Base-by-base conservation (phyloP, 2,113 vertebrate species). In the Numida meleagris region DNA sequence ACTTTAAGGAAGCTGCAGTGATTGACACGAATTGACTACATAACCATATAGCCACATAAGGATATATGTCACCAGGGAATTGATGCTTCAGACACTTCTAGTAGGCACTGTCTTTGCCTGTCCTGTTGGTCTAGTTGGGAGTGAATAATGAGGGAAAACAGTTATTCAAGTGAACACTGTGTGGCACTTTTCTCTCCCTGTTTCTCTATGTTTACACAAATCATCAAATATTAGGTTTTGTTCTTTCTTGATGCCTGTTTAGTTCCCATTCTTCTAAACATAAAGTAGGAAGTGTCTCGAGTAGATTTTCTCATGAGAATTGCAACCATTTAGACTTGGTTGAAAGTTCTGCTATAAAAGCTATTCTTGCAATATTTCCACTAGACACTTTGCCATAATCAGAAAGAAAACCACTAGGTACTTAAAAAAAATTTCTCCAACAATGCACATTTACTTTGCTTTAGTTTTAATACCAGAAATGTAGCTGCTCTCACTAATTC, bases 171-270 rank as follows among this genome's bases (percentile, higher is more conserved):
- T 90, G 82, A 77, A 89, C 75, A 25, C 55, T 43, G 19, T 51
- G 75, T 71, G 85, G 82, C 68, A 89, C 51, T 85, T 92, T 66
- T 59, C 40, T 87, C 68, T 68, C 62, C 87, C 58, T 71, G 45
- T 33, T 71, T 66, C 62, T 92, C 81, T 82, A 1, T 63, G 77
- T 82, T 94, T 82, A 58, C 31, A 46, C 12, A 85, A 63, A 80
- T 89, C 78, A 95, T 68, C 59, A 91, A 85, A 80, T 95, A 92
- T 82, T 93, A 90, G 57, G 70, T 82, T 83, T 84, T 72, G 82
- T 75, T 76, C 38, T 53, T 63, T 81, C 34, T 87, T 25, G 43
- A 53, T 84, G 53, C 42, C 10, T 74, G 25, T 77, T 91, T 25
- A n/a, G 14, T 82, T 43, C 12, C 23, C 78, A 82, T 34, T 62